These are phyloP conservation scores for Caenorhabditis uteleia DNA, from an alignment of 2,888 invertebrate species.

Conservation along the genomic window DNA sequence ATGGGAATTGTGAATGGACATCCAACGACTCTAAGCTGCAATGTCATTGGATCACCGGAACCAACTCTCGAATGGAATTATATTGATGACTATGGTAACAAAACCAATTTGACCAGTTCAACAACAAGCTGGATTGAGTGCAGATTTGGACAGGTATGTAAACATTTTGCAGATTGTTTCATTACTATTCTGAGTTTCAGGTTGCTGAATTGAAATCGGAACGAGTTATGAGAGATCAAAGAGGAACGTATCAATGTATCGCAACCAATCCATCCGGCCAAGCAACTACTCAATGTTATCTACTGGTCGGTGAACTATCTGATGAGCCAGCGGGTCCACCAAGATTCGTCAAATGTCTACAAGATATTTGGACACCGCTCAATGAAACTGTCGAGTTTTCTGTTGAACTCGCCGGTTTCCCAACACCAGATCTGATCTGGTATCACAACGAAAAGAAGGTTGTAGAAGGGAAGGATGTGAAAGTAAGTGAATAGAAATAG, in stretches of 20 bases:
- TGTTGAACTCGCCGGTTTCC: constrained; percentile 61
- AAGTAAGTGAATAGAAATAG: constrained; percentile 21
- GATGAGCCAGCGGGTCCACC: constrained; percentile 62
- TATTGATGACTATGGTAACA: constrained; percentile 50
- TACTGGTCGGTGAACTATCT: constrained; percentile 56
- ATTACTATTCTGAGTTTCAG: constrained; percentile 7
- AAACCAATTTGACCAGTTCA: constrained; percentile 36
- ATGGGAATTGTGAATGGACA: constrained; percentile 56
- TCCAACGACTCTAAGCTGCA: constrained; percentile 55
- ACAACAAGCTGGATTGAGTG: constrained; percentile 56
- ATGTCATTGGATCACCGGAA: constrained; percentile 51
- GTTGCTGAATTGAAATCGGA: constrained; percentile 52
- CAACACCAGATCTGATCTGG: constrained; percentile 64
- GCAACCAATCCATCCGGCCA: constrained; percentile 60
- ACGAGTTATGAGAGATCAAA: constrained; percentile 49
- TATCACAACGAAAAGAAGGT: constrained; percentile 59
- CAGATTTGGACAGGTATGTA: constrained; percentile 44
- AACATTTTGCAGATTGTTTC: not conserved
- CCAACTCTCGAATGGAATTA: constrained; percentile 60
- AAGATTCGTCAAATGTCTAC: constrained; percentile 61
- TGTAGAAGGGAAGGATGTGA: constrained; percentile 48
- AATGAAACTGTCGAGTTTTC: constrained; percentile 53
- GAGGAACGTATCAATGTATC: constrained; percentile 59
- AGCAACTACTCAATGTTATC: constrained; percentile 54
- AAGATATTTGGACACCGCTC: constrained; percentile 62